phyloP scores from a whole-genome alignment of 2,113 vertebrate genomes.

The Glareola pratincola region DNA sequence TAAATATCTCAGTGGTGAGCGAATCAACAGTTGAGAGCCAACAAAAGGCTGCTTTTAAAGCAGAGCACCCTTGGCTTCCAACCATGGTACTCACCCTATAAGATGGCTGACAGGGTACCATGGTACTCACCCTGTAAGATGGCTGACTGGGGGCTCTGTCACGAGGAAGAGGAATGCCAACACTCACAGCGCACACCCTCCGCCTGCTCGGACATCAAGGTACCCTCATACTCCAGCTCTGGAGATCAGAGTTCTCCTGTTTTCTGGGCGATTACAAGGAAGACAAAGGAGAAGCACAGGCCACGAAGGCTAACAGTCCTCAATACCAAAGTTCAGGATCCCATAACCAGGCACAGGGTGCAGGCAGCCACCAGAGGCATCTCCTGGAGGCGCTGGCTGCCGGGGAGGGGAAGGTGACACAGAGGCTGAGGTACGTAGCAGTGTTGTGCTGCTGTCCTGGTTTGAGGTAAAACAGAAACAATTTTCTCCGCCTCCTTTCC shows the following conservation, averaged over 20 bases:
- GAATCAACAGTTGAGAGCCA: background rate
- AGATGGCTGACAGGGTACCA: background rate
- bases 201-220: rapidly evolving
- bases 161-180: rapidly evolving
- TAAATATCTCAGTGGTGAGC: background rate
- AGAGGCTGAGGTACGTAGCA: rapidly evolving
- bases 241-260: background rate
- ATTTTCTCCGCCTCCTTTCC: background rate
- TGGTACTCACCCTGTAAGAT: background rate
- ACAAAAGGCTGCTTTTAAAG: background rate
- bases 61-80: background rate
- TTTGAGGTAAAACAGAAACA: background rate
- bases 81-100: background rate
- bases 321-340: rapidly evolving
- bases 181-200: rapidly evolving
- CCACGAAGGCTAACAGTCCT: background rate
- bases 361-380: background rate
- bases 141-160: background rate
- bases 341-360: background rate
- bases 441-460: background rate
- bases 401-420: background rate
- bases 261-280: background rate
- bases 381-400: background rate
- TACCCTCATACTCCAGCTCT: background rate
- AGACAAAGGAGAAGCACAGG: background rate